A percentile compares a stretch with the other conserved stretches of the same genome.
These are phyloP conservation scores for Aphrophora alni DNA, from an alignment of 2,888 invertebrate species.

Conservation along the genomic window DNA sequence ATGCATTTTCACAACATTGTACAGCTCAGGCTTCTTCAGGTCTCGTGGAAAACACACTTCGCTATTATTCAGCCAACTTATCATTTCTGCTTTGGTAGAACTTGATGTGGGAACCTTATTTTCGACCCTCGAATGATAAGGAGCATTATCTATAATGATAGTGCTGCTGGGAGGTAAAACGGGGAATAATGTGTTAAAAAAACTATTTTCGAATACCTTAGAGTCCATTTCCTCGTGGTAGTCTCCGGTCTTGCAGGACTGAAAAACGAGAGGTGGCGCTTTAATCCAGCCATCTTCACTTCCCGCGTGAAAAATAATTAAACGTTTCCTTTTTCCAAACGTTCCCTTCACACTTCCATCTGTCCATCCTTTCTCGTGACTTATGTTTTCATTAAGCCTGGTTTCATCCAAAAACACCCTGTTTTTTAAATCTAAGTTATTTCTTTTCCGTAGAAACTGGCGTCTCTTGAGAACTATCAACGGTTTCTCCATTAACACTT, in stretches of 20 bases:
- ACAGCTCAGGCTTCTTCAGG: conserved; percentile 23
- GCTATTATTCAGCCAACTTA: conserved; percentile 4
- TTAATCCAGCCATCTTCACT: too few species aligned
- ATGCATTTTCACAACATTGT: conserved; percentile 17
- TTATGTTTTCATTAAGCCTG: too few species aligned
- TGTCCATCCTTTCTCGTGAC: too few species aligned
- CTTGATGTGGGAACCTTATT: conserved; percentile 17
- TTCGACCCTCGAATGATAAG: not conserved
- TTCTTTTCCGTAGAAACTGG: too few species aligned
- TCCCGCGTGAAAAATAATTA: too few species aligned
- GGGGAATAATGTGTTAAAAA: conserved; percentile 13
- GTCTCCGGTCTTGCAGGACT: not conserved
- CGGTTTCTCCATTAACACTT: too few species aligned
- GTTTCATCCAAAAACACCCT: too few species aligned
- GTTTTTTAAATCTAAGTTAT: too few species aligned
- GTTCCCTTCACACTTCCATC: too few species aligned
- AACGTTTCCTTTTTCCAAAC: too few species aligned
- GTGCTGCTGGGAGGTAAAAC: conserved; percentile 21
- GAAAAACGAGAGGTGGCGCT: not conserved
- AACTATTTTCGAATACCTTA: not conserved
- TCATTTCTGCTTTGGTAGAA: conserved; percentile 22
- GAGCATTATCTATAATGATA: not conserved
- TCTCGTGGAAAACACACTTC: conserved; percentile 11
- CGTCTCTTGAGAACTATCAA: too few species aligned
- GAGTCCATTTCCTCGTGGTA: not conserved